Evolutionary conservation across 2,113 vertebrate species (phyloP).

Genomic region (Chunga burmeisteri): DNA sequence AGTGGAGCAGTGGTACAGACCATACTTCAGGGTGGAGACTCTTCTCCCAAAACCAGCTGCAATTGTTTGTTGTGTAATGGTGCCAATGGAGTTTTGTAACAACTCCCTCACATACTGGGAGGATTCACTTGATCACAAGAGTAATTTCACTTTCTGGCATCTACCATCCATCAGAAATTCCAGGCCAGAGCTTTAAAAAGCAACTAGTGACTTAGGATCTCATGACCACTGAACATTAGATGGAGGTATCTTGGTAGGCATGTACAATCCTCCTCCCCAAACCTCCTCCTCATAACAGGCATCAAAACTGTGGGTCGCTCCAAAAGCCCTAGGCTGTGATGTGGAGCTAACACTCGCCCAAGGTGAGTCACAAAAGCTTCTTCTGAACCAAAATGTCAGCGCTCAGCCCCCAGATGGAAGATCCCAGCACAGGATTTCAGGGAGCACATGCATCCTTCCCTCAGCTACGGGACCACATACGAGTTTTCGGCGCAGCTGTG

Average conservation of each 20-base stretch:
- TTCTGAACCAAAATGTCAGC: neutral
- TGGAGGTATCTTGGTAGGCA: neutral
- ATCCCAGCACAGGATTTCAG: neutral
- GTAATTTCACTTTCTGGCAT: constrained; percentile 57
- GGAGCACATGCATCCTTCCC: neutral
- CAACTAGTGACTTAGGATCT: neutral
- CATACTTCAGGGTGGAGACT: constrained; percentile 23
- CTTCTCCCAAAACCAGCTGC: neutral
- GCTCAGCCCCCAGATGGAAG: neutral
- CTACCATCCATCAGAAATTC: constrained; percentile 16
- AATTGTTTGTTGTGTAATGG: constrained; percentile 30
- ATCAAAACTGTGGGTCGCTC: neutral
- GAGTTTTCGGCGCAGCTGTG: neutral
- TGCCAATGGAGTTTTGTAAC: constrained; percentile 22
- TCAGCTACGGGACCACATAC: neutral
- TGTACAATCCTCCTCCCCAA: neutral
- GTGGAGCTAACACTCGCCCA: neutral
- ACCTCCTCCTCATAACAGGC: neutral
- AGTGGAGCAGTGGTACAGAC: neutral
- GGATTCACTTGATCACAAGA: neutral
- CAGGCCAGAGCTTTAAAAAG: constrained; percentile 37
- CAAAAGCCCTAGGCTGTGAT: neutral
- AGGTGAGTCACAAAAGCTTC: neutral
- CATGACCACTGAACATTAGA: neutral
- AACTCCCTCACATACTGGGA: constrained; percentile 7